phyloP scores from a whole-genome alignment of 2,797 vertebrate species.

The Acanthornis magna region DNA sequence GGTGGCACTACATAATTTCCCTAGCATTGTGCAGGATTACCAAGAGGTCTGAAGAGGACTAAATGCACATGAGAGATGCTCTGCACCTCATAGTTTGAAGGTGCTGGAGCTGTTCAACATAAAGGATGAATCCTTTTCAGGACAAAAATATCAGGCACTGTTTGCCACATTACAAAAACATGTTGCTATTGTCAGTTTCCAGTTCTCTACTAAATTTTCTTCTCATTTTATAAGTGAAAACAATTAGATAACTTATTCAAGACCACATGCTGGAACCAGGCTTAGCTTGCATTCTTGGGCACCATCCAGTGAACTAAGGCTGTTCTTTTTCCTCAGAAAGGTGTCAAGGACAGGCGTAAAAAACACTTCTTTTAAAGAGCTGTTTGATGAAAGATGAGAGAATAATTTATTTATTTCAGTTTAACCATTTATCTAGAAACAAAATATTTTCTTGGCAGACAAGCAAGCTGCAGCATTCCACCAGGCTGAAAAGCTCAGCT shows the following conservation, averaged over 20 bases:
- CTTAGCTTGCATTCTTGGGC: background rate
- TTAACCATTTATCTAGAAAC: constrained; percentile 60
- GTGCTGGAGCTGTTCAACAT: background rate
- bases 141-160: background rate
- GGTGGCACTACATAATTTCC: background rate
- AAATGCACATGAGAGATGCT: background rate
- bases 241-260: background rate
- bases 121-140: background rate
- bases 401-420: constrained; percentile 59
- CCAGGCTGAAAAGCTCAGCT: constrained; percentile 47
- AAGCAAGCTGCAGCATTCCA: constrained; percentile 54
- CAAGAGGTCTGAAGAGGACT: background rate
- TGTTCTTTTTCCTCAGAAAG: background rate
- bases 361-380: constrained; percentile 43
- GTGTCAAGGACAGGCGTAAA: constrained; percentile 17
- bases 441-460: constrained; percentile 59
- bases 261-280: background rate
- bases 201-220: background rate
- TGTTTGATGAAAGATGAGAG: constrained; percentile 24
- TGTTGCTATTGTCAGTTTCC: background rate
- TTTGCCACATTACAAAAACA: background rate
- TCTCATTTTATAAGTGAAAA: background rate
- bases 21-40: background rate
- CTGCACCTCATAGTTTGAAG: background rate
- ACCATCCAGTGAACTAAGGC: background rate